phyloP scores from a whole-genome alignment of 2,113 vertebrate genomes.

The Cepphus grylle region DNA sequence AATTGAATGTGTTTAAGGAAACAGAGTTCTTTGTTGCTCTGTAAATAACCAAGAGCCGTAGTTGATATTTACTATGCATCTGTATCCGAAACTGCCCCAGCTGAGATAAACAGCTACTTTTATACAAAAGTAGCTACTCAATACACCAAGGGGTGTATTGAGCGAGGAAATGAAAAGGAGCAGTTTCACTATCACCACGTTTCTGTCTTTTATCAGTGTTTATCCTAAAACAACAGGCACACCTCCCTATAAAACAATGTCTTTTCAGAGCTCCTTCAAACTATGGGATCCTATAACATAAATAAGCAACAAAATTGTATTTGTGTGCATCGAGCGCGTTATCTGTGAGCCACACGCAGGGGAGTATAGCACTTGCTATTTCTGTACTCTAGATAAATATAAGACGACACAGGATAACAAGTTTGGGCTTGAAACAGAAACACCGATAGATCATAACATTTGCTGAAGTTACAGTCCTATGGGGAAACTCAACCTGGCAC shows the following conservation, averaged over 20 bases:
- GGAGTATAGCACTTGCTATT: neutral
- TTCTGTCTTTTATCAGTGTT: conserved; percentile 1
- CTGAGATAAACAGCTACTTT: neutral
- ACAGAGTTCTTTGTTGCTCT: neutral
- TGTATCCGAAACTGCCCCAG: neutral
- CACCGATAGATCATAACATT: conserved; percentile 20
- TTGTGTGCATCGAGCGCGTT: neutral
- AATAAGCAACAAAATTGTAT: neutral
- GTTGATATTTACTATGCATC: neutral
- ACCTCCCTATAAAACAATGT: neutral
- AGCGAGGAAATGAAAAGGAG: neutral
- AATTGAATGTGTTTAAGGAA: neutral
- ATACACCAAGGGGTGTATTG: neutral
- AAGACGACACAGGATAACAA: conserved; percentile 55
- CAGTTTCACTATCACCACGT: neutral
- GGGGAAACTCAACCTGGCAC: neutral
- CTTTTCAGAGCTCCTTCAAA: neutral
- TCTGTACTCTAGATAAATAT: conserved; percentile 30
- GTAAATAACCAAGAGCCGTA: neutral
- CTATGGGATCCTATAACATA: neutral
- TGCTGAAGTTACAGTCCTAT: conserved; percentile 22
- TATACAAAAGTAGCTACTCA: too few relatives aligned
- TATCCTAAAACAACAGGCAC: neutral
- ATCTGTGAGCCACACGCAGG: neutral
- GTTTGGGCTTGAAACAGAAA: conserved; percentile 63